phyloP scores from a whole-genome alignment of 2,113 vertebrate genomes.

The Hassar affinis region DNA sequence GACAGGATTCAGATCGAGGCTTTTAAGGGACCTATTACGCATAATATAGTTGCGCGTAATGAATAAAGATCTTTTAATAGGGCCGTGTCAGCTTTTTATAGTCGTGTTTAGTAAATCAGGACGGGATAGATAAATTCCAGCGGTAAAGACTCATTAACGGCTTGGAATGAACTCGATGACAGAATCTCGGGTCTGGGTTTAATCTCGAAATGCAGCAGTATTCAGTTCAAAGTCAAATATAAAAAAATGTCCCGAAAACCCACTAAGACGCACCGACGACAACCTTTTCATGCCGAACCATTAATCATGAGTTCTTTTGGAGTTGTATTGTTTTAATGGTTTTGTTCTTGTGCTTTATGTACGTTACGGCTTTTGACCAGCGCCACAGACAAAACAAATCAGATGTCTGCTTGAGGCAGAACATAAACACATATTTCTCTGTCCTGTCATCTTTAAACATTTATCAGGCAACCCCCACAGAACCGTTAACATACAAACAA shows the following conservation, averaged over 20 bases:
- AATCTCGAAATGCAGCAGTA: not conserved
- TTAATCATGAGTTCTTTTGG: too few species aligned
- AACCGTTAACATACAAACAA: not conserved
- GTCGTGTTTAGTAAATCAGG: conserved; percentile 35
- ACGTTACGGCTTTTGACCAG: not conserved
- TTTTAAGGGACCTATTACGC: conserved; percentile 35
- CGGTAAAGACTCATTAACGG: not conserved
- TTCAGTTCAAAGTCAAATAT: not conserved
- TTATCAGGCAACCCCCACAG: not conserved
- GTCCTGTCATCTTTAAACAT: not conserved
- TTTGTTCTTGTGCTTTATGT: not conserved
- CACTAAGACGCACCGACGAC: not conserved
- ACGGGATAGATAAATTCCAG: conserved; percentile 26
- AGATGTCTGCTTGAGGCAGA: not conserved
- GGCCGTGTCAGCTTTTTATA: conserved; percentile 19
- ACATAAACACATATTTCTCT: not conserved
- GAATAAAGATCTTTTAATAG: conserved; percentile 39
- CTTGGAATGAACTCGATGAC: conserved; percentile 30
- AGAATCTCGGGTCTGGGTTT: not conserved
- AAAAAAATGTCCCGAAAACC: not conserved
- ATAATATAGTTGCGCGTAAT: conserved; percentile 27
- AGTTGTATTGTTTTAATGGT: not conserved
- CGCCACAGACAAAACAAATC: not conserved
- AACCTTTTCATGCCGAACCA: not conserved
- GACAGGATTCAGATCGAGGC: conserved; percentile 41